These are phyloP conservation scores for Halictus ligatus DNA, from an alignment of 2,888 invertebrate species.

Conservation along the genomic window DNA sequence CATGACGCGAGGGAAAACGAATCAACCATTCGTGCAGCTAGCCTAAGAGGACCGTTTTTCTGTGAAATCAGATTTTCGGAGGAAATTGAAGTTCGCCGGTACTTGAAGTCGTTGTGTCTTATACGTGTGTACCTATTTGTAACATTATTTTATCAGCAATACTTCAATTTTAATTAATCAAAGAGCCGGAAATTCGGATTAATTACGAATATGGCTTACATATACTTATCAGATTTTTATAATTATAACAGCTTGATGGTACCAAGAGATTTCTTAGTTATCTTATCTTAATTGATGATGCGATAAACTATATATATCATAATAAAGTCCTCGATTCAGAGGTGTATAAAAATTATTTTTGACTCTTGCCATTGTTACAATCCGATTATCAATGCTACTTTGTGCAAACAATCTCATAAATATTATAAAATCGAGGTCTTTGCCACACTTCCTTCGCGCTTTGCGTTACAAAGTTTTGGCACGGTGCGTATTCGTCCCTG, in stretches of 20 bases:
- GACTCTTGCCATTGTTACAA: background rate
- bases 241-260: background rate
- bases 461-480: conserved; percentile 22
- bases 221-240: background rate
- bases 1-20: conserved; percentile 52
- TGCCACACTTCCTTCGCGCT: background rate
- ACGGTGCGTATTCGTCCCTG: background rate
- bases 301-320: no score
- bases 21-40: background rate
- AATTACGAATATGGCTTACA: background rate
- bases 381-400: background rate
- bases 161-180: background rate
- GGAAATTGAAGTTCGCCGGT: conserved; percentile 32
- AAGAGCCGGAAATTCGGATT: background rate
- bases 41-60: background rate
- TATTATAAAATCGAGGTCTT: conserved; percentile 30
- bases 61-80: conserved; percentile 1
- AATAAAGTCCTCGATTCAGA: background rate
- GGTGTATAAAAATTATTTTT: background rate
- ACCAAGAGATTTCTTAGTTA: background rate
- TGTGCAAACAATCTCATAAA: conserved; percentile 24
- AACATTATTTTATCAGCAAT: background rate
- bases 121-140: background rate
- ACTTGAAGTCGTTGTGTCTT: background rate
- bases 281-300: background rate